Evolutionary conservation across 2,888 invertebrate genomes (phyloP), one percentile per base, ranked within the genome.

Genomic region (Drosophila imparisetae): DNA sequence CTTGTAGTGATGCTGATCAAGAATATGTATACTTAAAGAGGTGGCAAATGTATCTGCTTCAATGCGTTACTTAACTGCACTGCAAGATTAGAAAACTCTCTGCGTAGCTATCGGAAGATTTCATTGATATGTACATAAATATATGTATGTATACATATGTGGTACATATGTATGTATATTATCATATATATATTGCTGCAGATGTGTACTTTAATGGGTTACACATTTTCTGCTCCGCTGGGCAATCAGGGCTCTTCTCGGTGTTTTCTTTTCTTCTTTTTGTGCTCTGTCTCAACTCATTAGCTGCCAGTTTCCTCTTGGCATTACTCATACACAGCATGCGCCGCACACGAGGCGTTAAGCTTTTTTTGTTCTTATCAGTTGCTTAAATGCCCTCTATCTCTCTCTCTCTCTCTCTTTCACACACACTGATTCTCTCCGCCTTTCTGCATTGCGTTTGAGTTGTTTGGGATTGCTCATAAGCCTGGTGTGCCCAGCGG

Each of bases 291-390:
- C 48, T 48, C 8, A 30, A 45, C 30, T 66, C 38, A 15, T 48
- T 45, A 32, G 30, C 38, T 38, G 40, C 29, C 45, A 34, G 38
- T 42, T 45, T 29, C 24, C 27, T 4, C 29, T 21, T 11, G 27
- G 32, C 49, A 57, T 72, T 60, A 62, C 66, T 66, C 74, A 78
- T 73, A 67, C 75, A 63, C 63, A 38, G 58, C 58, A 32, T 72
- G 29, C n/a, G 63, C 68, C 49, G 29, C 29, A 29, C 50, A 50
- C 24, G 24, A 45, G 45, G 53, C 15, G 54, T 27, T 36, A 34
- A 36, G 36, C 11, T 29, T 55, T 55, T 11, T 36, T n/a, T 18
- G n/a, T 27, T 21, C 5, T 30, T 29, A 29, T 29, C 40, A 57
- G 21, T 32, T 32, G 52, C 29, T 30, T 30, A 11, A 29, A 29